Evolutionary conservation across 1,140 invertebrate species (phyloP), one percentile per base, ranked within the genome.

Genomic region (Macrobrachium nipponense): DNA sequence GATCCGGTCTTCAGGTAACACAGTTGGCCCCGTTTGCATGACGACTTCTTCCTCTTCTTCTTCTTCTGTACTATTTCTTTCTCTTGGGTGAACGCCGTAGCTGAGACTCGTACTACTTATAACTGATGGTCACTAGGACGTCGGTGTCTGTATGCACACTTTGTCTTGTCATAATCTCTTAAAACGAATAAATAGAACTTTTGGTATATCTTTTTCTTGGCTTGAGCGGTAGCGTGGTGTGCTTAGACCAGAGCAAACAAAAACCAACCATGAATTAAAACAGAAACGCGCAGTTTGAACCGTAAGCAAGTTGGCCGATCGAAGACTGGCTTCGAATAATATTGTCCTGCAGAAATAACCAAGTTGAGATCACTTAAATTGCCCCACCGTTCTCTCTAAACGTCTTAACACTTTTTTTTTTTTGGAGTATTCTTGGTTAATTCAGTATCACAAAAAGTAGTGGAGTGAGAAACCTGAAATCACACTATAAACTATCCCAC

Each of bases 1-100:
- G 82, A 85, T 61, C 82, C 82, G 12, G 82, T 85, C 62, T 78
- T 85, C 82, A 85, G 82, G 82, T 85, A 85, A 85, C 82, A 20
- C 23, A 51, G 58, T 8, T 23, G 4, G 66, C 20, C 60, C 60
- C 36, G 23, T 64, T 36, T 78, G 82, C 82, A 85, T 85, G 82
- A 78, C 68, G 61, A 78, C 78, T 43, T 73, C 51, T 15, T 62
- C 27, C 4, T 36, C 27, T 36, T 36, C 27, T 36, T 36, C 27
- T 4, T 36, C 27, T 36, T 36, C 27, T 36, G 1, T 36, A 36
- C 27, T 36, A 2, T 4, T 36, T 36, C 27, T 36, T 36, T 51
- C 51, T 51, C 8, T 51, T 51, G 51, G 51, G 51, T 51, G 51
- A 51, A 51, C 51, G 51, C 51, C 51, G 51, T 51, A 51, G 51